These are phyloP conservation scores for Tachycineta bicolor DNA, from an alignment of 2,113 vertebrate genomes.

Conservation along the genomic window DNA sequence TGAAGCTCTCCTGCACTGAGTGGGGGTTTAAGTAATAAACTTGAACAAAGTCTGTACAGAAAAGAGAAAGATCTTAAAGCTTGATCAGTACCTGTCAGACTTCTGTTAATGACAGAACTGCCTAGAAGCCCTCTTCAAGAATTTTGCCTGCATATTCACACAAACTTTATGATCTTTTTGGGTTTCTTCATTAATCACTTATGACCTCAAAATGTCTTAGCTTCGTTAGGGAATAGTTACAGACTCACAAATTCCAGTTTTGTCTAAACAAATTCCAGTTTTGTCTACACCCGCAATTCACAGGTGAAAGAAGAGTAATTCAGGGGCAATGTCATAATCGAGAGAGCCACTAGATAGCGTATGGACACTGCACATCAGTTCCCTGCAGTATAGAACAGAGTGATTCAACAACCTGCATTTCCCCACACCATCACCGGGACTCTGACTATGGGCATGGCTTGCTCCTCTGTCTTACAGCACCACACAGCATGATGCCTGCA, in stretches of 20 bases:
- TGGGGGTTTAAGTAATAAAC: neutral
- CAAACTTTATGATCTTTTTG: neutral
- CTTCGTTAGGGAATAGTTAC: neutral
- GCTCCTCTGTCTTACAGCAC: neutral
- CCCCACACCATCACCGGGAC: neutral
- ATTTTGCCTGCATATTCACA: neutral
- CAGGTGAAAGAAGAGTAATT: neutral
- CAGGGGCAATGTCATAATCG: neutral
- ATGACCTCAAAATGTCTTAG: neutral
- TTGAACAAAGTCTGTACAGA: neutral
- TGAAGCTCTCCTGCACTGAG: neutral
- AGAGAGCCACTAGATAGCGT: conserved; percentile 49
- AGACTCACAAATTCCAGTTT: neutral
- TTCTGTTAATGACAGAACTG: neutral
- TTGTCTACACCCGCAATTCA: neutral
- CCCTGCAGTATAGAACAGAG: neutral
- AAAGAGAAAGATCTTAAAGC: neutral
- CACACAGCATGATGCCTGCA: neutral
- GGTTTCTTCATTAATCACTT: neutral
- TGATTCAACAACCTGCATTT: neutral
- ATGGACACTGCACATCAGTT: neutral
- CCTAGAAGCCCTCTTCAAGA: neutral
- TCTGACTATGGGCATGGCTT: neutral
- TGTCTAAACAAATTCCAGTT: neutral
- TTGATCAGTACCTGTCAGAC: neutral